Conservation (phyloP, 2,797 vertebrate genomes). For the Poeciliopsis infans region DNA sequence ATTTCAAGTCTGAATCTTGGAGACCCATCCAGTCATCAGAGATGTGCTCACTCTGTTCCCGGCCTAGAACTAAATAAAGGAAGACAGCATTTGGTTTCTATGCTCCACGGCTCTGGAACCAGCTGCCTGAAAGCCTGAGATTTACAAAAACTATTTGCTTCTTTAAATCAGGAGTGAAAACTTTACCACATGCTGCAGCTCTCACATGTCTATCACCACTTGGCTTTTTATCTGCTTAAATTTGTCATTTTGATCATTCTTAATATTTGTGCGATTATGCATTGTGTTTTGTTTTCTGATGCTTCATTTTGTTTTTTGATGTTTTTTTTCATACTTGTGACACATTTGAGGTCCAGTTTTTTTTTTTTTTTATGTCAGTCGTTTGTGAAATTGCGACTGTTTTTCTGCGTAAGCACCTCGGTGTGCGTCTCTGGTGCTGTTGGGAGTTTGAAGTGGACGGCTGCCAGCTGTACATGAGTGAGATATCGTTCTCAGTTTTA, state of each 20-base stretch:
- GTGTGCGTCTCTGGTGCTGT: background rate
- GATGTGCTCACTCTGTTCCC: background rate
- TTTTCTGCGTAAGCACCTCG: slow-evolving; percentile 1
- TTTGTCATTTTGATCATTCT: background rate
- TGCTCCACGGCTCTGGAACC: background rate
- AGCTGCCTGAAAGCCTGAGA: background rate
- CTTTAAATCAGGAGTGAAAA: background rate
- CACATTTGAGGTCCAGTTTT: background rate
- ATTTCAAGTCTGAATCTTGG: background rate
- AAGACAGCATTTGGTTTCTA: background rate
- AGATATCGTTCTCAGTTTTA: slow-evolving; percentile 32
- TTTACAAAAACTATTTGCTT: background rate
- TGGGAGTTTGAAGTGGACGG: slow-evolving; percentile 8
- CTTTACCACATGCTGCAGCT: no score
- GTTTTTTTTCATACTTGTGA: background rate
- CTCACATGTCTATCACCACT: background rate
- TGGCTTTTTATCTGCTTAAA: background rate
- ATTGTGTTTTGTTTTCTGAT: background rate
- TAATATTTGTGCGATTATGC: background rate
- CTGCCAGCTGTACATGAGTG: slow-evolving; percentile 43
- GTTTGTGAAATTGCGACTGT: background rate
- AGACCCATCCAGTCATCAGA: background rate
- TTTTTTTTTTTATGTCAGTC: background rate
- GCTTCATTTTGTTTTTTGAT: background rate
- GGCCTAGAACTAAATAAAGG: no score